Base-by-base conservation (phyloP, 1,140 invertebrate species). In the Leptoteleia sp. region DNA sequence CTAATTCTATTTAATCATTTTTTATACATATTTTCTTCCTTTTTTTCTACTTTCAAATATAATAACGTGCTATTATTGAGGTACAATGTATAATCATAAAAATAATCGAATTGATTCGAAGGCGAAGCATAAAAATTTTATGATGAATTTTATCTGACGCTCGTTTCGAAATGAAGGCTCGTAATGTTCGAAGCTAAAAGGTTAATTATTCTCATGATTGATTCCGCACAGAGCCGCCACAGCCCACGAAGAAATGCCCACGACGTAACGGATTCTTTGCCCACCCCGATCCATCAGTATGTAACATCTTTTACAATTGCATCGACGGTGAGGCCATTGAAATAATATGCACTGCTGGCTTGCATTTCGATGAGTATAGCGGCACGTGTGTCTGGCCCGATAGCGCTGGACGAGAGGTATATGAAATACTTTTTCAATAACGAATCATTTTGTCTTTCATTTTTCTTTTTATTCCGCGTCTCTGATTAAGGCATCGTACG, bases 331-430 rank as follows among this genome's bases (percentile, higher is more conserved):
- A 95, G 22, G 91, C 93, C 22, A 93, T 92, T 31, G 94, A 95
- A 85, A 94, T 94, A 79, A 93, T 92, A 31, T 97, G 96, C 85
- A 96, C 96, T 0, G 92, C 93, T 68, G 95, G 96, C 6, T 91
- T 97, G 4, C 95, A 96, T 82, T 97, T 97, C 86, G 95, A 96
- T 81, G 95, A 96, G 83, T 96, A 94, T 87, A 93, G 92, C 33
- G 94, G 94, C 19, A 95, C 94, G 11, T 97, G 96, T 82, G 95
- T 96, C 12, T 97, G 95, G 95, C 95, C 96, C 0, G 94, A 95
- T 37, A 91, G 94, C 4, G 94, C 95, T 16, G 94, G 92, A 68
- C 92, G 95, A 82, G 90, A 93, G 81, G 94, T 94, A 80, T 9
- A 37, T 38, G 12, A 5, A 13, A 38, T 27, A 29, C 35, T 43